phyloP scores from a whole-genome alignment of 2,797 vertebrate genomes.

The Zalophus californianus region DNA sequence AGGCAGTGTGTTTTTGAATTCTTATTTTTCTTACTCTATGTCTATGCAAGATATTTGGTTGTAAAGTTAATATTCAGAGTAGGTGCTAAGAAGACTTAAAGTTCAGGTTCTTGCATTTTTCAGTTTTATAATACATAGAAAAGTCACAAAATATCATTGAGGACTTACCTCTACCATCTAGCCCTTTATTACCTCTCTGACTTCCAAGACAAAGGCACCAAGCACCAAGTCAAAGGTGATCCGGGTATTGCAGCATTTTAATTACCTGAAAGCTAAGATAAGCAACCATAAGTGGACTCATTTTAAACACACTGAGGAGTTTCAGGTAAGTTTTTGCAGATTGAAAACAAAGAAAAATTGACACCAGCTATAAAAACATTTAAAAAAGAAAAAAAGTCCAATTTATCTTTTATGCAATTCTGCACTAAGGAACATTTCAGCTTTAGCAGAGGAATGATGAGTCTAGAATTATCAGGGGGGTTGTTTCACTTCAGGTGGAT shows the following conservation, averaged over 20 bases:
- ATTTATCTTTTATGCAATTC: not conserved
- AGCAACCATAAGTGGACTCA: not conserved
- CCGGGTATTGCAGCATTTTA: not conserved
- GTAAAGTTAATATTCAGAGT: not conserved
- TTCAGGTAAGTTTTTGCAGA: not conserved
- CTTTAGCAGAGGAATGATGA: not conserved
- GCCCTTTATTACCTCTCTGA: not conserved
- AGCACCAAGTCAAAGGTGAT: not conserved
- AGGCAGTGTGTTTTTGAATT: not conserved
- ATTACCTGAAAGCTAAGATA: not conserved
- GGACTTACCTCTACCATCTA: not conserved
- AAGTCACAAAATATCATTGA: not conserved
- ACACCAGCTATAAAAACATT: not conserved
- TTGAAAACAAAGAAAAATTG: slow-evolving; percentile 1
- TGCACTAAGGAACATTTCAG: not conserved
- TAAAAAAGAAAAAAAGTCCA: not conserved
- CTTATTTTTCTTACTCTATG: not conserved
- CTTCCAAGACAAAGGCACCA: not conserved
- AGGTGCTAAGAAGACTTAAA: not conserved
- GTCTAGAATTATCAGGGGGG: not conserved
- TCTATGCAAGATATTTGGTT: not conserved
- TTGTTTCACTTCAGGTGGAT: not conserved
- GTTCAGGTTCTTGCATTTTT: not conserved
- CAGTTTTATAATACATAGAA: not conserved
- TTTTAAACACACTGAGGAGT: not conserved